phyloP scores from a whole-genome alignment of 2,113 vertebrate genomes.

The Chitala chitala region DNA sequence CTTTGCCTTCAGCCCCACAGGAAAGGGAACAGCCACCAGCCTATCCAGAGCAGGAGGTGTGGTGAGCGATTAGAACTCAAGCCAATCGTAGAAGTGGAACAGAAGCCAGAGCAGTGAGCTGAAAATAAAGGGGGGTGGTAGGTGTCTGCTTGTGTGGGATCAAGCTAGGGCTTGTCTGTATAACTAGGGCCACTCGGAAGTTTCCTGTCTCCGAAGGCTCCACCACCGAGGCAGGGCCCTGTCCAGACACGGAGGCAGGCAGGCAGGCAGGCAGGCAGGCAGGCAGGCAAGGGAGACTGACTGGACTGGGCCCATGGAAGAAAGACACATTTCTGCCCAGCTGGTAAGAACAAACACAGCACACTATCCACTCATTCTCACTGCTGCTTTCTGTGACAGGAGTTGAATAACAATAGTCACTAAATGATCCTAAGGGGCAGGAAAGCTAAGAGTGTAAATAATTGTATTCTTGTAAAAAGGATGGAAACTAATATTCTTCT shows the following conservation, averaged over 20 bases:
- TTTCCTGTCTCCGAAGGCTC: constrained; percentile 65
- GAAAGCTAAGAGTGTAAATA: constrained; percentile 43
- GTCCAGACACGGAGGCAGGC: constrained; percentile 61
- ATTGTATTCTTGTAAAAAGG: constrained; percentile 35
- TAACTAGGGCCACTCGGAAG: constrained; percentile 68
- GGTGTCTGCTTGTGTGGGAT: constrained; percentile 72
- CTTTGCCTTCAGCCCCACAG: constrained; percentile 65
- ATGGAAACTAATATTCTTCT: constrained; percentile 52
- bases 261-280: constrained; percentile 52
- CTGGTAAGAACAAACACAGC: constrained; percentile 57
- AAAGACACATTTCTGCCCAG: constrained; percentile 48
- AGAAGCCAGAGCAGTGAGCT: constrained; percentile 64
- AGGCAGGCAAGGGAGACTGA: constrained; percentile 38
- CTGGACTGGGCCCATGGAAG: constrained; percentile 46
- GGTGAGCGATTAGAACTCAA: constrained; percentile 61
- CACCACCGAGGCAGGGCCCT: constrained; percentile 46
- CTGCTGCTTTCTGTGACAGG: constrained; percentile 45
- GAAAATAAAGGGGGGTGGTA: constrained; percentile 62
- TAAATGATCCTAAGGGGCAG: constrained; percentile 26
- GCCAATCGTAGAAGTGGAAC: constrained; percentile 59
- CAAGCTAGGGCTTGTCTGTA: constrained; percentile 72
- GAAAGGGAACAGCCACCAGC: constrained; percentile 59
- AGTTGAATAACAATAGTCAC: constrained; percentile 25
- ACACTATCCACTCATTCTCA: constrained; percentile 30
- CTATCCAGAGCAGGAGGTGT: constrained; percentile 68